phyloP scores from a whole-genome alignment of 2,797 vertebrate genomes.

The Peromyscus aztecus region DNA sequence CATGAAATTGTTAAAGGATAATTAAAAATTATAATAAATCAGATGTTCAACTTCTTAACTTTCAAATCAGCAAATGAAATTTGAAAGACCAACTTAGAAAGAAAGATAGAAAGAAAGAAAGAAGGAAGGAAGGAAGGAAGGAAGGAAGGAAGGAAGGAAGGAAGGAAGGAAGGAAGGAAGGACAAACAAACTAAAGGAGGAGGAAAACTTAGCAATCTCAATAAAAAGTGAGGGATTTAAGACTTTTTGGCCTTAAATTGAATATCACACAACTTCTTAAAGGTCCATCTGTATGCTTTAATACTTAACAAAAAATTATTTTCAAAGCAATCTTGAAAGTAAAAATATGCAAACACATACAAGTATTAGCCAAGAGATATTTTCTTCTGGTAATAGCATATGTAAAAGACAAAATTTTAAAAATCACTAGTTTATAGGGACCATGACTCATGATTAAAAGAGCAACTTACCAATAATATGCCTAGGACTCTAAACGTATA shows the following conservation, averaged over 20 bases:
- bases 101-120: no score
- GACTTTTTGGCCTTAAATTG: conserved; percentile 42
- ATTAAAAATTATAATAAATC: background rate
- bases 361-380: conserved; percentile 30
- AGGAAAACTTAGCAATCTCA: conserved; percentile 8
- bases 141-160: no score
- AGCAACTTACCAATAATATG: conserved; percentile 36
- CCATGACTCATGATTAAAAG: conserved; percentile 22
- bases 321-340: conserved; percentile 32
- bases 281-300: background rate
- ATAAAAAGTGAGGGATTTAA: conserved; percentile 15
- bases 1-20: background rate
- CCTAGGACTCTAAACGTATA: background rate
- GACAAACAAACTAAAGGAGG: background rate
- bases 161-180: no score
- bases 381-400: conserved; percentile 27
- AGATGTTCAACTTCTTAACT: background rate
- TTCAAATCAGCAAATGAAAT: background rate
- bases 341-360: background rate
- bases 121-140: no score
- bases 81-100: background rate
- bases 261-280: background rate
- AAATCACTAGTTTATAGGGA: conserved; percentile 38
- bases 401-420: background rate
- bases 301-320: conserved; percentile 44